These are phyloP conservation scores for Pluvialis apricaria DNA, from an alignment of 2,113 vertebrate species.

Conservation along the genomic window DNA sequence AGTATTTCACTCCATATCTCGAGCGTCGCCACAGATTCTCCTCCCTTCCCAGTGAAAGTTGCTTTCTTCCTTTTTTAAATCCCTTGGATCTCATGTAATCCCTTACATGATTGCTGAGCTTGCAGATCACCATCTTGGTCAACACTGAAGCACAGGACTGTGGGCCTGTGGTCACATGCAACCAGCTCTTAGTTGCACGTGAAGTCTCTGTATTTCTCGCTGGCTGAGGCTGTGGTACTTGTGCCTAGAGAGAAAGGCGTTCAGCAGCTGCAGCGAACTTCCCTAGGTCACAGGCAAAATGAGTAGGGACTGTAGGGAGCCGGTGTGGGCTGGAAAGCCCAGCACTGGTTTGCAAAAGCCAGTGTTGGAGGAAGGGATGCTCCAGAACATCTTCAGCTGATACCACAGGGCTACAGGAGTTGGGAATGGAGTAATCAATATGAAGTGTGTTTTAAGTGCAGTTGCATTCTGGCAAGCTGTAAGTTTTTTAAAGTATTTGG, in stretches of 20 bases:
- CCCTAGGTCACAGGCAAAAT: not conserved
- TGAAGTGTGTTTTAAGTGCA: not conserved
- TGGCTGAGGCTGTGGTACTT: not conserved
- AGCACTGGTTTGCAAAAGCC: not conserved
- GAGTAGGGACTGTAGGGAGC: not conserved
- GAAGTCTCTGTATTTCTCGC: not conserved
- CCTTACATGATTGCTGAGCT: not conserved
- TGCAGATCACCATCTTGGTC: not conserved
- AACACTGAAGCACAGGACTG: fast-evolving
- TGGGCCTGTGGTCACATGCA: too few relatives aligned
- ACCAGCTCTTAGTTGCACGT: not conserved
- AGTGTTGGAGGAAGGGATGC: not conserved
- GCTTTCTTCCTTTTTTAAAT: not conserved
- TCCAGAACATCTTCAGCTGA: not conserved
- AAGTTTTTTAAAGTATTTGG: not conserved
- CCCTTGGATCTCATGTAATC: too few relatives aligned
- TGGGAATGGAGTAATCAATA: not conserved
- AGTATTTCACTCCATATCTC: constrained; percentile 41
- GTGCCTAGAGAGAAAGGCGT: not conserved
- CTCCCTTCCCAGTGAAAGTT: not conserved
- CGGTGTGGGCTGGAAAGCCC: not conserved
- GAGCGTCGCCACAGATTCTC: fast-evolving
- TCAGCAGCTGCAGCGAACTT: not conserved
- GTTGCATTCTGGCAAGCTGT: not conserved
- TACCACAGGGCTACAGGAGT: not conserved